Evolutionary conservation across 2,888 invertebrate species (phyloP), one percentile per base, ranked within the genome.

Genomic region (Parnassius smintheus): DNA sequence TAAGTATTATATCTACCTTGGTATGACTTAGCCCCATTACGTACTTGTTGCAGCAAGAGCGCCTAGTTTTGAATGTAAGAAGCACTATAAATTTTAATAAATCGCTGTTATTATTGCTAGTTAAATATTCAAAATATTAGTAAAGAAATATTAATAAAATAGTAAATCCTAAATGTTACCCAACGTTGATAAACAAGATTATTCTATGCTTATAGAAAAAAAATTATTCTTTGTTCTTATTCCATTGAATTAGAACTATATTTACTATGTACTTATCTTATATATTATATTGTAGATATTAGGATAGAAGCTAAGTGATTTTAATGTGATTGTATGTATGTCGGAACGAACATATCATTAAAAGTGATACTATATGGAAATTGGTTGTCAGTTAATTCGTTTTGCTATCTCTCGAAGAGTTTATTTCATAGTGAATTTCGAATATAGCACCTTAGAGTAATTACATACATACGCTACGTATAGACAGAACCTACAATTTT

Each of bases 321-420:
- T 74, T 73, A 71, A 74, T 85, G 83, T 86, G 84, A 86, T n/a
- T n/a, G n/a, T n/a, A n/a, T n/a, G n/a, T n/a, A n/a, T n/a, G n/a
- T n/a, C n/a, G n/a, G n/a, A n/a, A n/a, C 75, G 68, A 77, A 82
- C 85, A 86, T 86, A 86, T 86, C 86, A 82, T 78, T 81, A 72
- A 79, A 78, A 76, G 73, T 83, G 80, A 85, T 81, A 76, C 68
- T 70, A 71, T 76, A 72, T 68, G 70, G 65, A 68, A 73, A 77
- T 75, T 78, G 73, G 70, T 77, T 77, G 74, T 77, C 45, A 63
- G 62, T 73, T 61, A 12, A 73, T 74, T 73, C 64, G 44, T 50
- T 66, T 67, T 65, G 60, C 61, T 61, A 64, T 59, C 54, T 62
- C 59, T 64, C 46, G 35, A 53, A 56, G 57, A 63, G 25, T 25